Evolutionary conservation across 1,140 invertebrate genomes (phyloP).

Genomic region (Phocides pigmalion): DNA sequence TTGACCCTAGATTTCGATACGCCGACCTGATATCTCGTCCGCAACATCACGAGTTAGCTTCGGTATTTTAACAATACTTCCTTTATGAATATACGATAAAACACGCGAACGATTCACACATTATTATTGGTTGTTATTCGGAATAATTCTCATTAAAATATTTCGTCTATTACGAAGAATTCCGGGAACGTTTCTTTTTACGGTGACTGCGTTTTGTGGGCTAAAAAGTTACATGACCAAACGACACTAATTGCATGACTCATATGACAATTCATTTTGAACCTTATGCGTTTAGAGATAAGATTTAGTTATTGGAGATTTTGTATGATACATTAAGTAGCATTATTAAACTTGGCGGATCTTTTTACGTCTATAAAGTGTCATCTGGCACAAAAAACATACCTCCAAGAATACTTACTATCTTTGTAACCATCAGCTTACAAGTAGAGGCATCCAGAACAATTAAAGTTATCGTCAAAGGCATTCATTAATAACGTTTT

Average conservation of each 20-base stretch:
- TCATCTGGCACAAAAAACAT: constrained; percentile 54
- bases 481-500: constrained; percentile 72
- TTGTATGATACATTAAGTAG: constrained; percentile 6
- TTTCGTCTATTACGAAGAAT: constrained; percentile 67
- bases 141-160: constrained; percentile 76
- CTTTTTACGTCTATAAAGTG: constrained; percentile 48
- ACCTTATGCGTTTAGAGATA: not conserved
- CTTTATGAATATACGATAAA: constrained; percentile 45
- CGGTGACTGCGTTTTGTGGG: constrained; percentile 52
- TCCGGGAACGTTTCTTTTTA: constrained; percentile 54
- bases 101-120: constrained; percentile 55
- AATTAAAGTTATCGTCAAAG: constrained; percentile 71
- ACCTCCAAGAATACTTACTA: constrained; percentile 50
- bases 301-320: not conserved
- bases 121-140: constrained; percentile 50
- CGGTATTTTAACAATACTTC: constrained; percentile 76
- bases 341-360: constrained; percentile 12
- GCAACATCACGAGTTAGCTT: constrained; percentile 15
- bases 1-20: constrained; percentile 23
- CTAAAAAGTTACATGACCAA: constrained; percentile 48
- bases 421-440: constrained; percentile 57
- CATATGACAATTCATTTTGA: not conserved
- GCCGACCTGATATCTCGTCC: constrained; percentile 26
- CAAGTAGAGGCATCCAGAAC: constrained; percentile 60
- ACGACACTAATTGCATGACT: constrained; percentile 38